Base-by-base conservation (phyloP, 2,888 invertebrate genomes). In the Kuschelorhynchus macadamiae region DNA sequence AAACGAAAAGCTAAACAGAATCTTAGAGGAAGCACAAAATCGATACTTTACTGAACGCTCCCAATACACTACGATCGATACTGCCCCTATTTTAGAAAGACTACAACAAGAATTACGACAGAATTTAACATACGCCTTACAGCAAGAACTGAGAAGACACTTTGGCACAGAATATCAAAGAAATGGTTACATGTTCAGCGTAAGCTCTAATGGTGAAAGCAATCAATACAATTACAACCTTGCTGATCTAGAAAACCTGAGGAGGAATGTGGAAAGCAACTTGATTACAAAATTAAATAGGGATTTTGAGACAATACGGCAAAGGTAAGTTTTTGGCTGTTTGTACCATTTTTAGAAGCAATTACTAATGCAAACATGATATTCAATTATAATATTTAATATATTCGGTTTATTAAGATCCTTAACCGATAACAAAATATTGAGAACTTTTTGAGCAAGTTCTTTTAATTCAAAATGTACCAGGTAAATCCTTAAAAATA, bases 131-230 rank as follows among this genome's bases (percentile, higher is more conserved):
- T 72, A 72, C 41, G 64, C 75, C 1, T 67, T 83, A n/a, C 76
- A 83, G 36, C 77, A 78, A 21, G 76, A 81, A 66, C 71, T 83
- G 17, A 66, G 75, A 11, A 75, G 72, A 25, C 76, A 78, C 21
- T 83, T 82, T 63, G 82, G 82, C 2, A 75, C 66, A n/a, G 82
- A 82, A 72, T 70, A 77, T 18, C 71, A 76, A 62, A 74, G 75
- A 41, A 77, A 79, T 49, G 77, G 77, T 2, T 78, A 81, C 49
- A 75, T 77, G 70, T 81, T 80, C 50, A 77, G 74, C 32, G 68
- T 76, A 9, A 77, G 78, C 8, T n/a, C n/a, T n/a, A n/a, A n/a
- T n/a, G 71, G 76, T 2, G 65, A 64, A 2, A 76, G 75, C n/a
- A 72, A 70, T 8, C 76, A 80, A 20, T 78, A 77, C 47, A 82